Conservation (phyloP, 2,797 vertebrate genomes). For the Paedocypris micromegethes region DNA sequence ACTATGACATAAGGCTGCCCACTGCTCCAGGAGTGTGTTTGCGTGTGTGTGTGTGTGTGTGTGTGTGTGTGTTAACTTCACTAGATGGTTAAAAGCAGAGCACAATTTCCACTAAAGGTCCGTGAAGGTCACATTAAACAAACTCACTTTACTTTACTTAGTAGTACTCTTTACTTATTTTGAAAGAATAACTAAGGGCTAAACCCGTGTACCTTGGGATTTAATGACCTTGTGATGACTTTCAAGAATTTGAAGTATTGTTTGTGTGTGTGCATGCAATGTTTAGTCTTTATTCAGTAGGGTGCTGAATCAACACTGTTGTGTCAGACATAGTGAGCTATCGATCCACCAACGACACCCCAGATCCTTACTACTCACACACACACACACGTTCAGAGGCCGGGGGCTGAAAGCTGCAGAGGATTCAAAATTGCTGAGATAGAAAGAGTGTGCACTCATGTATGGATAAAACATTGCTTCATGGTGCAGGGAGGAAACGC, state of each 20-base stretch:
- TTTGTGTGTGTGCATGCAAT: slow-evolving; percentile 33
- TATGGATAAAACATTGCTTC: slow-evolving; percentile 62
- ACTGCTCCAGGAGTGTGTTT: no score
- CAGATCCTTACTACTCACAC: slow-evolving; percentile 36
- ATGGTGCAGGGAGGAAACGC: slow-evolving; percentile 22
- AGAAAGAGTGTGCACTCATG: slow-evolving; percentile 62
- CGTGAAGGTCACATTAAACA: no score
- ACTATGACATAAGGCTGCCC: no score
- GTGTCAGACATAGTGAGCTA: slow-evolving; percentile 60
- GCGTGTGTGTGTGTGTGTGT: no score
- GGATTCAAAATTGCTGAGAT: slow-evolving; percentile 65
- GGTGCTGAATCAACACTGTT: slow-evolving; percentile 69
- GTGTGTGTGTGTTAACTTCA: no score
- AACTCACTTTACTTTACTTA: no score
- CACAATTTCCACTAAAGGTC: no score
- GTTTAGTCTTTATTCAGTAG: slow-evolving; percentile 46
- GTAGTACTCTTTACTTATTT: no score
- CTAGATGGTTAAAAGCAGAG: no score
- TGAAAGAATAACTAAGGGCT: slow-evolving; percentile 4
- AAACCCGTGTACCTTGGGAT: slow-evolving; percentile 54
- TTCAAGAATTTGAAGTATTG: slow-evolving; percentile 56
- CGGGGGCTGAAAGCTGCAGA: slow-evolving; percentile 62
- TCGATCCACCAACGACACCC: slow-evolving; percentile 52
- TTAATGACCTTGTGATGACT: slow-evolving; percentile 61
- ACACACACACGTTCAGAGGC: slow-evolving; percentile 8